Conservation (phyloP, 2,797 vertebrate species). For the Gallinago stenura region DNA sequence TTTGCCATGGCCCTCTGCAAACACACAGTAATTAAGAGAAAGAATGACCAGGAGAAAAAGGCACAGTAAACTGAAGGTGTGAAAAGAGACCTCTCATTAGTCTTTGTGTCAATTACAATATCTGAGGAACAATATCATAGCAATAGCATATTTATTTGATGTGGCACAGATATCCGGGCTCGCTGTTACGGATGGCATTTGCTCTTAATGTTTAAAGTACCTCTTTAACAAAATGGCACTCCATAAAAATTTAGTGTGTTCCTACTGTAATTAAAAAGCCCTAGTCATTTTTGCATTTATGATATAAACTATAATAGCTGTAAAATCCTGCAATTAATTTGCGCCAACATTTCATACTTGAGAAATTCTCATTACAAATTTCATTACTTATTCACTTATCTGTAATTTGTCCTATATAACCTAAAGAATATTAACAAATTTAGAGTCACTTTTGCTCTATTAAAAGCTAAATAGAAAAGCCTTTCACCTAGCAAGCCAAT, state of each 20-base stretch:
- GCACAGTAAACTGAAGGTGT: constrained; percentile 70
- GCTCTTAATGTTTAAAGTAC: constrained; percentile 77
- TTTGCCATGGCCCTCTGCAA: constrained; percentile 68
- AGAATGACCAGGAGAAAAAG: constrained; percentile 60
- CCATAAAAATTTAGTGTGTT: constrained; percentile 86
- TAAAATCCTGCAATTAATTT: constrained; percentile 85
- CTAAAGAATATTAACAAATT: constrained; percentile 86
- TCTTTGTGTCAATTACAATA: constrained; percentile 75
- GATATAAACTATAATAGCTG: constrained; percentile 85
- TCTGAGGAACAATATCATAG: constrained; percentile 77
- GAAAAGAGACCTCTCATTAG: constrained; percentile 76
- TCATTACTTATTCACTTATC: constrained; percentile 87
- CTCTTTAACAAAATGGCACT: constrained; percentile 85
- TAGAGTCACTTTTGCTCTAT: constrained; percentile 83
- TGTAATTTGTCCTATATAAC: constrained; percentile 85
- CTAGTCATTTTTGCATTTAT: constrained; percentile 84
- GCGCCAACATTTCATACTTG: constrained; percentile 84
- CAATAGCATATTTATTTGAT: constrained; percentile 81
- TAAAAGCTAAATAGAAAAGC: constrained; percentile 79
- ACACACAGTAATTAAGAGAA: constrained; percentile 62
- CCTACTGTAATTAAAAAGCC: constrained; percentile 85
- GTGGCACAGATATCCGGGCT: constrained; percentile 76
- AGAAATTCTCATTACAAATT: constrained; percentile 87
- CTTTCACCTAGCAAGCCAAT: constrained; percentile 75
- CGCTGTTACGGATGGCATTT: constrained; percentile 70